Evolutionary conservation across 2,113 vertebrate genomes (phyloP), one percentile per base, ranked within the genome.

Genomic region (Rhynchomys soricoides): DNA sequence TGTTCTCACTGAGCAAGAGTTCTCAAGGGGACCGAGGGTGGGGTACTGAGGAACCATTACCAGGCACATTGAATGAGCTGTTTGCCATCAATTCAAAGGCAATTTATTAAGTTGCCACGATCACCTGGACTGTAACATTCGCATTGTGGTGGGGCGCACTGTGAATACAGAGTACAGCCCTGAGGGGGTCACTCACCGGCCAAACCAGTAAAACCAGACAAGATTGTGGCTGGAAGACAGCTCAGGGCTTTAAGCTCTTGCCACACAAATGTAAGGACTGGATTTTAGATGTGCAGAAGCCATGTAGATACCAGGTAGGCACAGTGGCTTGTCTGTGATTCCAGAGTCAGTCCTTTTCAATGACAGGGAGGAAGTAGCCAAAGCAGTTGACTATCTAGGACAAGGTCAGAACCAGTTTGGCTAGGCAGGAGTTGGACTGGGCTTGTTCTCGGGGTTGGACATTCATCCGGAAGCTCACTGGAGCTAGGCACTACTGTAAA

Each of bases 61-160:
- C 48, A 4, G 50, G 24, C 12, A 59, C 13, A 6, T n/a, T 2
- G 48, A 75, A 26, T 0, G 24, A 82, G 8, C 21, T 43, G 34
- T 1, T 0, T 37, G 55, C 64, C 66, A 89, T 81, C 29, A 43
- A 71, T 55, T 81, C 71, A 40, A 78, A 50, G 52, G 29, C 31
- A n/a, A 7, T 13, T 45, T 59, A 26, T 17, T 40, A 40, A 90
- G 59, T 48, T 73, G 59, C 15, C 31, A 88, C 34, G 40, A n/a
- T 24, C 50, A 7, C 43, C 50, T 19, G 62, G 37, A 73, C 1
- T 15, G 5, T 75, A 52, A 5, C 2, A 0, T 1, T 43, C 22
- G 6, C 7, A 7, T 6, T 43, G 17, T 0, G 1, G 19, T 11
- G 11, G 55, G 10, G 34, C 7, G 29, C 26, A 22, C 7, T 73